Evolutionary conservation across 2,797 vertebrate genomes (phyloP), one percentile per base, ranked within the genome.

Genomic region (Crocodylus rhombifer): DNA sequence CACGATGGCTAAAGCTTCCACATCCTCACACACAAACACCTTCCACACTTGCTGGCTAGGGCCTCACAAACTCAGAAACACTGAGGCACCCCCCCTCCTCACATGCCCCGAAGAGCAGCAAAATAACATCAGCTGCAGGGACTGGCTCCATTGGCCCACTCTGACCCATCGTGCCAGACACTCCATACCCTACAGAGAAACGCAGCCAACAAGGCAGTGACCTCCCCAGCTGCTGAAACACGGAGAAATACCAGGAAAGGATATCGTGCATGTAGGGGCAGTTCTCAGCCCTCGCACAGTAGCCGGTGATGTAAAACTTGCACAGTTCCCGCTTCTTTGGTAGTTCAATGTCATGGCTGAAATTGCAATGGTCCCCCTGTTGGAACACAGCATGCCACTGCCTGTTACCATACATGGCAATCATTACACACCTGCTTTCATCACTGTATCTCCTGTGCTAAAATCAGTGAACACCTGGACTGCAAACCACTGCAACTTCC

Each of bases 261-360:
- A 99, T 99, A 99, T 99, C 98, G 11, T 99, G 99, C 99, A 99
- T 99, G 96, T 99, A 99, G 1, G 99, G 99, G 87, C 99, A 99
- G 97, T 99, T 99, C 90, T 99, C 99, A 0, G 98, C 99, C 63
- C 99, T 95, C 30, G 99, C 99, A 4, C 99, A 99, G 96, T 99
- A 99, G 2, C 99, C 99, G 0, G 99, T 99, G 96, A 99, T 99
- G 97, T 99, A 99, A 93, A 99, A 99, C 95, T 99, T 99, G 98
- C 99, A 99, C 30, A 99, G 98, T 74, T 99, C 99, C 55, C 99
- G 98, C 96, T 99, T 99, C 97, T 99, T 99, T 4, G 99, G 99
- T 60, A 99, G 97, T 88, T 99, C 99, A 0, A 99, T 99, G 94
- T 99, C 99, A 1, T 99, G 99, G 96, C 99, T 99, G 97, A 99